A percentile compares a stretch with the other conserved stretches of the same genome.
phyloP scores from a whole-genome alignment of 1,140 invertebrate genomes.

The Chironomus tepperi region DNA sequence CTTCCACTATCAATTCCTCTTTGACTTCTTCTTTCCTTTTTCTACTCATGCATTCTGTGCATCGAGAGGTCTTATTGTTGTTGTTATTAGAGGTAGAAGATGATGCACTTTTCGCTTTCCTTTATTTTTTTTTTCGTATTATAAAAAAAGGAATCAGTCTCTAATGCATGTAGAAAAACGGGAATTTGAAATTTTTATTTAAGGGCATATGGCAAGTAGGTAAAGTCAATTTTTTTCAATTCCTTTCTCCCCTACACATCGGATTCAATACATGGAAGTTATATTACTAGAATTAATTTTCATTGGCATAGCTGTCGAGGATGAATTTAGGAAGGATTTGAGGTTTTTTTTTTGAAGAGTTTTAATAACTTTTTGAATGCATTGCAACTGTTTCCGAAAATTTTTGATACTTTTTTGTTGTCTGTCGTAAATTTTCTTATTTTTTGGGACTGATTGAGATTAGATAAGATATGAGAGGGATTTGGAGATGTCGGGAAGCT shows the following conservation, averaged over 20 bases:
- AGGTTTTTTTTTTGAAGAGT: not conserved
- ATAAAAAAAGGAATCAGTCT: slow-evolving; percentile 6
- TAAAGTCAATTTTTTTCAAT: slow-evolving; percentile 3
- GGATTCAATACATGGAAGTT: not conserved
- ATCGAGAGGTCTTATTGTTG: not conserved
- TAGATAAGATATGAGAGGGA: too few relatives aligned
- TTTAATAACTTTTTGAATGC: not conserved
- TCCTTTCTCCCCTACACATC: not conserved
- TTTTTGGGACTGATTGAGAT: too few relatives aligned
- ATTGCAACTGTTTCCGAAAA: not conserved
- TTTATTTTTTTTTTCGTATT: not conserved
- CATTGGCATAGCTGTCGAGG: not conserved
- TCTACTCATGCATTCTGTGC: not conserved
- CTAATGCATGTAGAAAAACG: slow-evolving; percentile 12
- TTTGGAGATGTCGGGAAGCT: too few relatives aligned
- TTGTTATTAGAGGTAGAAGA: not conserved
- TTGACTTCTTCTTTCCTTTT: not conserved
- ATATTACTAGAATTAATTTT: not conserved
- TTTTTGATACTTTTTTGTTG: too few relatives aligned
- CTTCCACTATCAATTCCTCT: too few relatives aligned
- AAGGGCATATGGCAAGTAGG: slow-evolving; percentile 18
- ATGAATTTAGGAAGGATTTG: not conserved
- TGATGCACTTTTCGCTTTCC: not conserved
- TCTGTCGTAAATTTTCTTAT: too few relatives aligned
- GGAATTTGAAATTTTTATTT: slow-evolving; percentile 9